Evolutionary conservation across 2,113 vertebrate genomes (phyloP), one percentile per base, ranked within the genome.

Genomic region (Sinocyclocheilus maitianheensis): DNA sequence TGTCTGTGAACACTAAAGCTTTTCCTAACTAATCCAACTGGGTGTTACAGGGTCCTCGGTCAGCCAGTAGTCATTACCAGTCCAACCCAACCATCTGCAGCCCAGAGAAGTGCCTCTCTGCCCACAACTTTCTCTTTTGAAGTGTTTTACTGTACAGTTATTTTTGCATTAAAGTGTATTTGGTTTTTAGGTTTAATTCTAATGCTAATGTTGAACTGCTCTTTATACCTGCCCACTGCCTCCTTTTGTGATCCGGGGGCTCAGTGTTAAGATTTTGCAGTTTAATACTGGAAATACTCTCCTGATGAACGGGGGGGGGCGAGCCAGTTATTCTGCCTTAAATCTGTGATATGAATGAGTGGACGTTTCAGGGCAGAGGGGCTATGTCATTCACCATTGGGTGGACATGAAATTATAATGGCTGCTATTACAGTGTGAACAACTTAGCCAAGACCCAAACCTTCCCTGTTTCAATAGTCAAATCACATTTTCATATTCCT

Each of bases 1-100:
- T 88, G 88, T 92, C 89, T 90, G 91, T 92, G 93, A 94, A 94
- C 93, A 92, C 93, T 93, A 92, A 91, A 87, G 90, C 82, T 88
- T 87, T 89, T 90, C 89, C 89, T 86, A 90, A 89, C 91, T 90
- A 80, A 89, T 89, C 81, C 63, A 88, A 84, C 84, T 24, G 58
- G 77, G 86, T 67, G 6, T 82, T 60, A 67, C 69, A 84, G 79
- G 91, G 83, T 77, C 40, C 86, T 75, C 16, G 18, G 84, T 89
- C 88, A 72, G 60, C 76, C 51, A 77, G 46, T 80, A 85, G 34
- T 86, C 63, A 84, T 81, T 84, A 51, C 30, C 60, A 55, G 14
- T 71, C 48, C 12, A n/a, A 34, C 71, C 58, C 6, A 22, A 43
- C 69, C 18, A 40, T 69, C 53, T 79, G 69, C 65, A 78, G 90